A percentile compares a stretch with the other conserved stretches of the same genome.
Evolutionary conservation across 1,140 invertebrate species (phyloP).

Genomic region (Wasmannia auropunctata): DNA sequence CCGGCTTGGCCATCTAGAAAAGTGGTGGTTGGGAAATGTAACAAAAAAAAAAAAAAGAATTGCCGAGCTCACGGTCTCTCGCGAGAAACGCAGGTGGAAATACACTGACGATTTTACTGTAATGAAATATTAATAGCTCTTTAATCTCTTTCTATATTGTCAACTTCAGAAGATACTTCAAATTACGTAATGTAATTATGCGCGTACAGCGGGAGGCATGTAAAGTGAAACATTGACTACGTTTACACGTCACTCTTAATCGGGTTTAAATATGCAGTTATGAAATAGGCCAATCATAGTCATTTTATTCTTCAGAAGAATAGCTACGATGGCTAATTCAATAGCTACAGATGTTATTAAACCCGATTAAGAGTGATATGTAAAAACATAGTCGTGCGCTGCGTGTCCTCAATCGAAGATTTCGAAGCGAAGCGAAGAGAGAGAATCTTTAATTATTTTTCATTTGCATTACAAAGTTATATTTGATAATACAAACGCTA

Average conservation of each 20-base stretch:
- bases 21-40: not conserved
- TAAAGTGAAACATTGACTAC: no score
- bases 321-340: no score
- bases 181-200: not conserved
- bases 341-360: no score
- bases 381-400: no score
- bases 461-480: no score
- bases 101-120: not conserved
- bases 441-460: not conserved
- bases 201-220: not conserved
- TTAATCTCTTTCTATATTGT: not conserved
- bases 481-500: no score
- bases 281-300: no score
- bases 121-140: not conserved
- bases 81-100: not conserved
- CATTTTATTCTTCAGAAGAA: no score
- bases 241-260: no score
- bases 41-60: constrained; percentile 3
- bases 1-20: not conserved
- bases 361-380: no score
- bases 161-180: not conserved
- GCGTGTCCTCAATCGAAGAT: not conserved
- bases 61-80: not conserved
- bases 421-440: not conserved
- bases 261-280: no score